Base-by-base conservation (phyloP, 1,140 invertebrate species). In the Tetraneura akinire region DNA sequence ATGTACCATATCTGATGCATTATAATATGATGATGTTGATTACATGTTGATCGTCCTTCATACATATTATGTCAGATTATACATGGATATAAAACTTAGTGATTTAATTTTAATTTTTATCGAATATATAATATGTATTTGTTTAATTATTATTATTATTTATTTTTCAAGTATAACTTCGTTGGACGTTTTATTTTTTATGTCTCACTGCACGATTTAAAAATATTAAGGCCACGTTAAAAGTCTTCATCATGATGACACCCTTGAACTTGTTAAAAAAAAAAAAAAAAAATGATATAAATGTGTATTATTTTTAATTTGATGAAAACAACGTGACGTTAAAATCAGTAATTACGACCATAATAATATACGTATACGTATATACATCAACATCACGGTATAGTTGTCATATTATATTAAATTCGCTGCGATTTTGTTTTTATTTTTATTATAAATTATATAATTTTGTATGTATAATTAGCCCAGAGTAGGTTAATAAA, bases 241-340 rank as follows among this genome's bases (percentile, higher is more conserved):
- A 32, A 62, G 16, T 18, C 16, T 62, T 21, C 64, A 21, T 68
- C 64, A 32, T 68, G 64, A 32, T 68, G 64, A 68, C 37, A 45
- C 45, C 64, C 64, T 68, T 68, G 64, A 68, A 68, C n/a, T 21
- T 4, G 32, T 37, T n/a, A n/a, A n/a, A n/a, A n/a, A n/a, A n/a
- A n/a, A n/a, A n/a, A n/a, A n/a, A n/a, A n/a, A n/a, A n/a, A n/a
- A n/a, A n/a, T n/a, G n/a, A 18, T n/a, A 62, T 29, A 16, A 1
- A 32, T 32, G 8, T 9, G 8, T 62, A 62, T 32, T 32, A 26
- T n/a, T n/a, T n/a, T n/a, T n/a, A n/a, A n/a, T n/a, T n/a, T n/a
- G n/a, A n/a, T n/a, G n/a, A n/a, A n/a, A n/a, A n/a, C n/a, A n/a
- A n/a, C n/a, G n/a, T n/a, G n/a, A n/a, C n/a, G n/a, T n/a, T n/a